A percentile compares a stretch with the other conserved stretches of the same genome.
Conservation (phyloP, 2,113 vertebrate genomes). For the Erythrocercus mccallii region DNA sequence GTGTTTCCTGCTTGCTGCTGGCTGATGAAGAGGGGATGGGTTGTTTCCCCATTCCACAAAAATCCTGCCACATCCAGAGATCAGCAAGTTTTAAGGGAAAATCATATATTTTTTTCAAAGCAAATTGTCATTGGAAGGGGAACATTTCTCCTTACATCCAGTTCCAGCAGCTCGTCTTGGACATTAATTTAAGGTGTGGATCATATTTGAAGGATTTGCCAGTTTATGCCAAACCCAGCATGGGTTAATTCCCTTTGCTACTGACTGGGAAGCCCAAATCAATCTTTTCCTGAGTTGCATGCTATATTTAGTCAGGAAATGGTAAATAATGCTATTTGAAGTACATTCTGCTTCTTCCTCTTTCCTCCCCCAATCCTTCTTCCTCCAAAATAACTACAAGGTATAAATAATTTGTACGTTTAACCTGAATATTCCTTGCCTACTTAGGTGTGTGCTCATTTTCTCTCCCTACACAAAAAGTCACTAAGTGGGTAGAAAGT, state of each 20-base stretch:
- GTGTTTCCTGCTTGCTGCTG: neutral
- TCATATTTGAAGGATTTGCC: slow-evolving; percentile 6
- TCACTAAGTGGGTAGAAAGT: slow-evolving; percentile 41
- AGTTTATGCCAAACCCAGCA: slow-evolving; percentile 6
- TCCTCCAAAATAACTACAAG: slow-evolving; percentile 28
- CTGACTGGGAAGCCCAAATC: slow-evolving; percentile 49
- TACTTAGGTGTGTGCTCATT: neutral
- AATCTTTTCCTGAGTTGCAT: slow-evolving; percentile 39
- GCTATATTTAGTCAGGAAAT: slow-evolving; percentile 64
- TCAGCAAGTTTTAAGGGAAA: neutral
- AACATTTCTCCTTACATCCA: neutral
- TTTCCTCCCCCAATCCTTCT: slow-evolving; percentile 3
- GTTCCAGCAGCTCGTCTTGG: neutral
- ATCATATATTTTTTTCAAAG: neutral
- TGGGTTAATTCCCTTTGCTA: slow-evolving; percentile 36
- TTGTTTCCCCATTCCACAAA: neutral
- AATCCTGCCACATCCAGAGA: neutral
- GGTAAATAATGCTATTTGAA: slow-evolving; percentile 63
- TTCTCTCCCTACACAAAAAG: neutral
- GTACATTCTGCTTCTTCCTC: slow-evolving; percentile 9
- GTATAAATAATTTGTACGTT: slow-evolving; percentile 51
- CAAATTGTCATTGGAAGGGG: neutral
- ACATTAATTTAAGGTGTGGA: neutral
- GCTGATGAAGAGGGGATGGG: neutral
- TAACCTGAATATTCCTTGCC: slow-evolving; percentile 38